phyloP scores from a whole-genome alignment of 1,140 invertebrate species.

The Drosophila seguyi region DNA sequence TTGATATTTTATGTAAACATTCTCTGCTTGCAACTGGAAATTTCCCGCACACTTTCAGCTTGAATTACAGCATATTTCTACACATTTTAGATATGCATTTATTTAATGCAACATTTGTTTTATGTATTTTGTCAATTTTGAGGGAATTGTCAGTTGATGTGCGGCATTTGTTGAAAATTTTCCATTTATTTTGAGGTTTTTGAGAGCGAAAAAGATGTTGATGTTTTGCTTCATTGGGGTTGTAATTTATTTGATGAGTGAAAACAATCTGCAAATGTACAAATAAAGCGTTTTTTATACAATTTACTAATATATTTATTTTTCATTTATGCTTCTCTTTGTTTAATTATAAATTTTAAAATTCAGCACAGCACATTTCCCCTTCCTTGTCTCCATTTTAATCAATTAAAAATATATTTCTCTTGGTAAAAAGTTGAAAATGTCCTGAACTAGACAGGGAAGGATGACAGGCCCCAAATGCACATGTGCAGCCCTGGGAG shows the following conservation, averaged over 20 bases:
- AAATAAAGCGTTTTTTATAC: background rate
- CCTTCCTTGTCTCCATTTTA: conserved; percentile 52
- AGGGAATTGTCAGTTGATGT: conserved; percentile 28
- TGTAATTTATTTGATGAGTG: conserved; percentile 2
- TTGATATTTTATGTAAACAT: conserved; percentile 19
- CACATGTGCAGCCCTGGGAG: conserved; percentile 51
- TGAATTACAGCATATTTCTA: conserved; percentile 14
- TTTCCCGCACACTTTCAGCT: conserved; percentile 14
- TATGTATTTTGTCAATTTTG: conserved; percentile 50
- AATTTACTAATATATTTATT: background rate
- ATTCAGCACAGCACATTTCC: conserved; percentile 16
- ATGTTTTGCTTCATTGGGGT: conserved; percentile 3
- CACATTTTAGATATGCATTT: background rate
- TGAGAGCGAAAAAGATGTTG: background rate
- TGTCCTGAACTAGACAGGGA: background rate
- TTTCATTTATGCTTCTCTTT: background rate
- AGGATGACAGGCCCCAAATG: conserved; percentile 42
- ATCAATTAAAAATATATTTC: conserved; percentile 72
- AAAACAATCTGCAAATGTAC: conserved; percentile 1
- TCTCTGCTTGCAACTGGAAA: background rate
- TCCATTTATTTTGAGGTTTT: conserved; percentile 8
- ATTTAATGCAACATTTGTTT: conserved; percentile 17
- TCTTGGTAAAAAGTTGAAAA: conserved; percentile 22
- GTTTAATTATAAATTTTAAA: conserved; percentile 8
- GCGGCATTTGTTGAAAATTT: conserved; percentile 10